Evolutionary conservation across 2,113 vertebrate species (phyloP).

Genomic region (Ginglymostoma cirratum): DNA sequence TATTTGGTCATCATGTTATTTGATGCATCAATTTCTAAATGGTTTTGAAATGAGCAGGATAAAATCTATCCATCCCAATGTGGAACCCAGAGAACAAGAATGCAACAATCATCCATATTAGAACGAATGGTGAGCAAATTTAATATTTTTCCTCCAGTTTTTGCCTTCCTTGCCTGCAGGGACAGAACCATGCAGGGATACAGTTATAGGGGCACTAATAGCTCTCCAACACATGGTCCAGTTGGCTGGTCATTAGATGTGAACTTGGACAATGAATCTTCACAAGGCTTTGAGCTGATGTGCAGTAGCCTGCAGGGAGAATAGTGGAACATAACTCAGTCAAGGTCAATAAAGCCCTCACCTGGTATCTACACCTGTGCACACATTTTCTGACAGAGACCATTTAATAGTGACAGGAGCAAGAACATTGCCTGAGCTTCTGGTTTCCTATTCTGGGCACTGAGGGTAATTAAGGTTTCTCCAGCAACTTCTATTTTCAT

Average conservation of each 20-base stretch:
- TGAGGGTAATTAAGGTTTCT: not conserved
- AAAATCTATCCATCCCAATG: not conserved
- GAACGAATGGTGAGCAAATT: not conserved
- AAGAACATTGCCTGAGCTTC: not conserved
- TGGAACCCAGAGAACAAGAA: not conserved
- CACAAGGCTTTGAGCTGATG: not conserved
- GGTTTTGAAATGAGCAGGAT: not conserved
- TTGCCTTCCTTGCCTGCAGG: not conserved
- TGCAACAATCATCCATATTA: not conserved
- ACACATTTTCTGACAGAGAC: not conserved
- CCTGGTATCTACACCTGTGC: not conserved
- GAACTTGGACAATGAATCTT: not conserved
- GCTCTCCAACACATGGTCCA: not conserved
- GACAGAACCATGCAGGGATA: not conserved
- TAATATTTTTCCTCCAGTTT: not conserved
- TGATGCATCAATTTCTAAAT: not conserved
- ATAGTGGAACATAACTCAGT: not conserved
- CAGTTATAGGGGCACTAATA: not conserved
- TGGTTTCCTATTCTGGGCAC: not conserved
- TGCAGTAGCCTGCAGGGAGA: not conserved
- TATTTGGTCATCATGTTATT: not conserved
- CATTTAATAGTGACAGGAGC: not conserved
- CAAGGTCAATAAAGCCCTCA: not conserved
- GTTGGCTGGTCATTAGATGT: not conserved
- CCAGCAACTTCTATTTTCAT: too few species aligned